Evolutionary conservation across 2,113 vertebrate genomes (phyloP).

Genomic region (Antennarius striatus): DNA sequence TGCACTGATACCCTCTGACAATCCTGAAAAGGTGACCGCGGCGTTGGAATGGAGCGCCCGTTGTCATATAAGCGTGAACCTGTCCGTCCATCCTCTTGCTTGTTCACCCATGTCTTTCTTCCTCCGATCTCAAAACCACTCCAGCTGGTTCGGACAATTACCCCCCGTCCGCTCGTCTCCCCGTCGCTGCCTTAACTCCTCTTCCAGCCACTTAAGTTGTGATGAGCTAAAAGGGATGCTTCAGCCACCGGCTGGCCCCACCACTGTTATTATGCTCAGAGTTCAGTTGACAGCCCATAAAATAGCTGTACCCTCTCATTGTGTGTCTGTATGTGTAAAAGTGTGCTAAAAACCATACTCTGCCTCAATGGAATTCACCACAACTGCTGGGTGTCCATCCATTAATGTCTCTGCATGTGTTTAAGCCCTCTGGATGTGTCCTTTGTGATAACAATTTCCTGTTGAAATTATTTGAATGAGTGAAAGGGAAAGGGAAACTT

Average conservation of each 20-base stretch:
- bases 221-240: constrained; percentile 78
- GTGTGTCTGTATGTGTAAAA: constrained; percentile 55
- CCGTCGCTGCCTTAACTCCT: constrained; percentile 66
- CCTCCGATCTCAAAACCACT: constrained; percentile 73
- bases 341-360: constrained; percentile 53
- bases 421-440: constrained; percentile 41
- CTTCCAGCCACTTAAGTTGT: constrained; percentile 77
- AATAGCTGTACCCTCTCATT: constrained; percentile 67
- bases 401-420: constrained; percentile 51
- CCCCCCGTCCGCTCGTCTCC: constrained; percentile 59
- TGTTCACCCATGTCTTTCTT: constrained; percentile 69
- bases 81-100: constrained; percentile 65
- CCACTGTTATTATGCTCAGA: constrained; percentile 71
- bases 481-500: constrained; percentile 34
- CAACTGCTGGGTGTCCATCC: constrained; percentile 50
- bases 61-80: constrained; percentile 57
- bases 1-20: constrained; percentile 73
- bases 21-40: constrained; percentile 67
- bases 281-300: constrained; percentile 74
- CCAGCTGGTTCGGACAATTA: constrained; percentile 77
- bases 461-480: constrained; percentile 20
- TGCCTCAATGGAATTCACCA: constrained; percentile 58
- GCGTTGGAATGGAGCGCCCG: constrained; percentile 41
- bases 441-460: constrained; percentile 30
- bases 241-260: constrained; percentile 58